Evolutionary conservation across 64 coral and sea anemone species (phyloP), one percentile per base, ranked within the genome.

Genomic region (Pocillopora damicornis): DNA sequence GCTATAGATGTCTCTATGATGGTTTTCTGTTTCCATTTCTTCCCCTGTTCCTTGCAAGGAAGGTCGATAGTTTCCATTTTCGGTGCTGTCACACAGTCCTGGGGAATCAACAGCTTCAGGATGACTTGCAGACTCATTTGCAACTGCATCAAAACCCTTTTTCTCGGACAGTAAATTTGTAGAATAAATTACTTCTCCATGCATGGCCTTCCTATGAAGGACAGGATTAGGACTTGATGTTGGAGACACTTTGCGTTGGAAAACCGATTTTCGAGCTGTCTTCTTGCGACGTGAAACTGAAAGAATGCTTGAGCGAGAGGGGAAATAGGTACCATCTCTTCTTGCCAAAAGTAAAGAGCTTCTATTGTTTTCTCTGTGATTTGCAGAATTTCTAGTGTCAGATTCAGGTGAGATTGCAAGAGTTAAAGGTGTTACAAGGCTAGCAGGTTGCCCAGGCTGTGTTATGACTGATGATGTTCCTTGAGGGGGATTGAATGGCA

Each of bases 81-180:
- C 81, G 12, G 81, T 85, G 81, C 81, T 85, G 36, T 85, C 81
- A 73, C 81, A 85, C 15, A 85, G 14, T 36, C 81, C 81, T 58
- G 81, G 81, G 3, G 81, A 85, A n/a, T 72, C 81, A 72, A 71
- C 65, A 57, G 80, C 37, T 65, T 82, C 79, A 37, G 60, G 25
- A 14, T 14, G 59, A 13, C 9, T 20, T 13, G 6, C n/a, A 80
- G 60, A 2, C 12, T 81, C 79, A 57, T 15, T 57, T 16, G 75
- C 9, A 20, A 7, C 42, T 51, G 38, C 37, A 81, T 60, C 60
- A 63, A 61, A 81, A 1, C 59, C 34, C 4, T 23, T 81, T 20
- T 58, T 35, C 16, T 18, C 26, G 20, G 60, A 81, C 16, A 15
- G 13, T 35, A 25, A 35, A 35, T 81, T 16, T 35, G 10, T 15